Conservation (phyloP, 23 tunicate genomes). For the Styela clava region DNA sequence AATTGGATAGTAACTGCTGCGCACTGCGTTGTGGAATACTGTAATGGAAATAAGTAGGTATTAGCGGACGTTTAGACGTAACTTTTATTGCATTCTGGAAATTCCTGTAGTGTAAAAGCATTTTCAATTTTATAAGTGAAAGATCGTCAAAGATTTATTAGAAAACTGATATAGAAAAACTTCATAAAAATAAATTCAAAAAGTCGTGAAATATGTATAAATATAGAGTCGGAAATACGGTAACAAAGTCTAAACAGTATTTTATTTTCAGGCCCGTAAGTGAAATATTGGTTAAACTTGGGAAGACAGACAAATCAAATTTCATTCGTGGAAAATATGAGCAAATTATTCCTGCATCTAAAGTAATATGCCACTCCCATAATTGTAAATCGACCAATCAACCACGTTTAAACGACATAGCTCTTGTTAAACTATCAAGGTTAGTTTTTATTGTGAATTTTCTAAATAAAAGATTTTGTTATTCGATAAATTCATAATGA, state of each 20-base stretch:
- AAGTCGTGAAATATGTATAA: no score
- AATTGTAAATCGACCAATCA: conserved; percentile 64
- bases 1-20: conserved; percentile 95
- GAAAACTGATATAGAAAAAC: no score
- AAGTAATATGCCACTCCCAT: conserved; percentile 81
- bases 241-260: no score
- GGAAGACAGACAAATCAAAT: conserved; percentile 50
- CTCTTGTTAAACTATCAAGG: conserved; percentile 58
- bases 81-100: no score
- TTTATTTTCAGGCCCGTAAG: not conserved
- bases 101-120: no score
- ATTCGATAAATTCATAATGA: no score
- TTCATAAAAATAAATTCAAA: no score
- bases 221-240: no score
- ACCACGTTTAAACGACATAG: conserved; percentile 88
- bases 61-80: no score
- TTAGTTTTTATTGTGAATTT: conserved; percentile 26
- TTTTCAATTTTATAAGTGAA: no score
- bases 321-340: conserved; percentile 40
- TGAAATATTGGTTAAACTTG: conserved; percentile 58
- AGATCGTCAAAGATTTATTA: no score
- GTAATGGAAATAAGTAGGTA: conserved; percentile 45
- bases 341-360: conserved; percentile 33
- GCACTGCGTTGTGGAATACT: conserved; percentile 82
- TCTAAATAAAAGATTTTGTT: no score